Evolutionary conservation across 2,888 invertebrate genomes (phyloP), one percentile per base, ranked within the genome.

Genomic region (Cantharis rustica): DNA sequence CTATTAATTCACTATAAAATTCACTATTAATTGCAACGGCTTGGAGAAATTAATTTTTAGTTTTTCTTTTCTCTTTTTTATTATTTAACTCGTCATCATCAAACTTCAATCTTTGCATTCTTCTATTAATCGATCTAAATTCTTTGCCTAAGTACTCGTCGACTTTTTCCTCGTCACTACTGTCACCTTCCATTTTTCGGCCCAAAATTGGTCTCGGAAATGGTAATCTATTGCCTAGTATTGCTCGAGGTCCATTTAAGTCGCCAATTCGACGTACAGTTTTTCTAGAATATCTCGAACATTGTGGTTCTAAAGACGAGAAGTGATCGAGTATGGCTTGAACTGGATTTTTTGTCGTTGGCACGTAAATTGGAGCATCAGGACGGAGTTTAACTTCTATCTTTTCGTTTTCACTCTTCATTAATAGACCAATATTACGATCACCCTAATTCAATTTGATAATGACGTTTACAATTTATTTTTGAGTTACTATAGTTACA

Each of bases 191-290:
- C 63, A 84, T 83, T 77, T 82, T 82, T 16, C 85, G 79, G 16
- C 85, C 85, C 15, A 85, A 79, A 64, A 85, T 85, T 7, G 85
- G 82, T 64, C 84, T 71, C 10, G 84, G 84, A 68, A 82, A 81
- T 0, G 84, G 82, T 62, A 83, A 77, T 11, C 84, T 83, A 7
- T 74, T 79, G n/a, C 78, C 78, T 11, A 79, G 68, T 26, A 78
- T 79, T 13, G 78, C 76, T n/a, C 80, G 68, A 23, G 78, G 77
- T 61, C 79, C 79, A 16, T 80, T 80, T 3, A 77, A 76, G 27
- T 73, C 76, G 47, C 69, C 75, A 13, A 79, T 76, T 20, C 78
- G 73, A 16, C 84, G 80, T 7, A 83, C 83, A 0, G 83, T 82
- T 77, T 83, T 82, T 31, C 84, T 79, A 10, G 84, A 84, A 76